Evolutionary conservation across 37 sponge, comb jelly and placozoan species (phyloP).

Genomic region (Mnemiopsis leidyi): DNA sequence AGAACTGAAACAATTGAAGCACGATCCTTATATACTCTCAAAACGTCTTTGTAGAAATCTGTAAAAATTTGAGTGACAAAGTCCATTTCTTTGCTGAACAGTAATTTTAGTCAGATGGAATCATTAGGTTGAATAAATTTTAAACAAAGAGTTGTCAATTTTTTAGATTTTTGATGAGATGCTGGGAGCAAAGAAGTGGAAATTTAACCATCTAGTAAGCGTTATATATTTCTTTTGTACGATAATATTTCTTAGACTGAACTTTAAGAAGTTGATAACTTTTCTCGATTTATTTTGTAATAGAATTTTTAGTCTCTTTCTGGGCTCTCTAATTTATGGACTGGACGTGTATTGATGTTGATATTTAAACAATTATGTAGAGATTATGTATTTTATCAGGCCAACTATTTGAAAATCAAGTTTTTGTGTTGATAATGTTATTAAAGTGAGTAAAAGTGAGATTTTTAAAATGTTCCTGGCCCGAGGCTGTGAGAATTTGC

Average conservation of each 20-base stretch:
- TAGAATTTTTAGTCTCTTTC: neutral
- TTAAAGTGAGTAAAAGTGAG: slow-evolving; percentile 6
- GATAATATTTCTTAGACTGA: neutral
- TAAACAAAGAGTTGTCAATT: too few relatives aligned
- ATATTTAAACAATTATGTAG: neutral
- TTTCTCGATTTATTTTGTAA: slow-evolving; percentile 37
- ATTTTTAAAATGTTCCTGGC: neutral
- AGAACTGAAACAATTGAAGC: too few relatives aligned
- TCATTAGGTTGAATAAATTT: too few relatives aligned
- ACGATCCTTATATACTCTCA: too few relatives aligned
- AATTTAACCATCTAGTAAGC: neutral
- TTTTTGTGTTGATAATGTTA: slow-evolving; percentile 55
- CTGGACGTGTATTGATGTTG: slow-evolving; percentile 10
- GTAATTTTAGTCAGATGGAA: too few relatives aligned
- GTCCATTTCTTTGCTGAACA: neutral
- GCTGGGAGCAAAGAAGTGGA: neutral
- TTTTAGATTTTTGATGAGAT: neutral
- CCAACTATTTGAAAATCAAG: slow-evolving; percentile 29
- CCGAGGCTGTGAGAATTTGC: neutral
- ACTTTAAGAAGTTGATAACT: neutral
- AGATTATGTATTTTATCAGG: neutral
- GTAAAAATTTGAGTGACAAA: neutral
- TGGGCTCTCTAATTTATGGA: slow-evolving; percentile 52
- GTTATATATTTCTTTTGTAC: neutral
- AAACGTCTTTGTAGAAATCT: neutral